phyloP scores from a whole-genome alignment of 1,140 invertebrate genomes.

The Carcinoscorpius rotundicauda region DNA sequence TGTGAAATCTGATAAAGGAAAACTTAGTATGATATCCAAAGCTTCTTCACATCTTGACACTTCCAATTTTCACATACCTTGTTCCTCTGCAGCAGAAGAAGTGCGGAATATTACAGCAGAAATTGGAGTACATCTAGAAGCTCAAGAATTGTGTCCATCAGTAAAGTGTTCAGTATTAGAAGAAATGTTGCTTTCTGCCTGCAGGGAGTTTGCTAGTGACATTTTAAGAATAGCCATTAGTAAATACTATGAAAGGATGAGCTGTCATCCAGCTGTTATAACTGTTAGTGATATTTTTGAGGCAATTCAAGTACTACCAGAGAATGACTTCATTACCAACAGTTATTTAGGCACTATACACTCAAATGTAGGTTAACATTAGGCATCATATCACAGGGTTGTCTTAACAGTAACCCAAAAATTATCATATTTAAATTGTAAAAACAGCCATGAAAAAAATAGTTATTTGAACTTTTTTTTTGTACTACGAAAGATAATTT shows the following conservation, averaged over 20 bases:
- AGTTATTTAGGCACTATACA: conserved; percentile 9
- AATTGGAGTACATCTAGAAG: conserved; percentile 9
- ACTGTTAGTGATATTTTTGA: conserved; percentile 15
- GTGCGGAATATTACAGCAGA: conserved; percentile 12
- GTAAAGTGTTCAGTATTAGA: conserved; percentile 7
- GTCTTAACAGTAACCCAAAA: too few species aligned
- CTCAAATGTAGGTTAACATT: too few species aligned
- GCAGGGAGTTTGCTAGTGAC: conserved; percentile 1
- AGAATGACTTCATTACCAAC: conserved; percentile 22
- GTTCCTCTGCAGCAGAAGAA: conserved; percentile 6
- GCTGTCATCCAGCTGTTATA: conserved; percentile 18
- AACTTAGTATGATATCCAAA: conserved; percentile 15
- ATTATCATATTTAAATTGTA: too few species aligned
- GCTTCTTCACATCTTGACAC: conserved; percentile 7
- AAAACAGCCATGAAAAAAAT: too few species aligned
- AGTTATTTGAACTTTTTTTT: too few species aligned
- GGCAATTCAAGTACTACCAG: conserved; percentile 16
- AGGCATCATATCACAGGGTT: too few species aligned
- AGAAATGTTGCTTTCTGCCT: conserved; percentile 17
- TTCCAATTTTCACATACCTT: conserved; percentile 2
- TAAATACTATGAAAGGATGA: conserved; percentile 14
- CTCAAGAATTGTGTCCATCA: conserved; percentile 9
- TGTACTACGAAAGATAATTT: too few species aligned
- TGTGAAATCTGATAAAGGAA: not conserved
- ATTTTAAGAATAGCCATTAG: conserved; percentile 10